Base-by-base conservation (phyloP, 2,888 invertebrate genomes). In the Pterostichus madidus region DNA sequence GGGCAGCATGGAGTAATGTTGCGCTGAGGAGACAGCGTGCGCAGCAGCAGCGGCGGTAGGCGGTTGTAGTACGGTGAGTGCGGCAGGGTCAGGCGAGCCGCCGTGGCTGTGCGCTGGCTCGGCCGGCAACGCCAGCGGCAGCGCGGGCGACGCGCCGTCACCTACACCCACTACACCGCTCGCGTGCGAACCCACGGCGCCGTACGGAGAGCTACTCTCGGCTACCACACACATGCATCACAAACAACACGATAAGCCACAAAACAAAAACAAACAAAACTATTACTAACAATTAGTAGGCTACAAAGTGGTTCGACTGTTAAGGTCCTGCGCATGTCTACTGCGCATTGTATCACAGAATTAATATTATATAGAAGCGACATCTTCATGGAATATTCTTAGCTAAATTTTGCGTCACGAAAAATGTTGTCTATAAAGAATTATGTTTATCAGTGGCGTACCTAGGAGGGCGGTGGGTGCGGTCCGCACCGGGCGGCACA, bases 1-100 rank as follows among this genome's bases (percentile, higher is more conserved):
- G 84, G 94, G 94, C 86, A 94, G 91, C 92, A 93, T 93, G 86
- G 93, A 92, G 87, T 93, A 93, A 86, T 92, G 92, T 84, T 92
- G 91, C 85, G 91, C 90, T 84, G 91, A 90, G 88, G 84, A 89
- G 89, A 86, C 91, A 90, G 86, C 90, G 88, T 84, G 89, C 89
- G 86, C 91, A 90, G 86, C 90, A 7, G 32, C 90, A 86, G 73
- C 75, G 59, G 84, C 89, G 88, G 86, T 91, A 90, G 86, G 90
- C 13, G 75, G 75, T 10, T 61, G 94, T 92, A 88, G 94, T 93
- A 85, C 94, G 90, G 84, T 94, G 92, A 87, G 90, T 90, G 80
- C 90, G 86, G 73, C 79, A 59, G 90, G 90, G 87, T 90, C 90
- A 7, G 90, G 92, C 59, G 92, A 90, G 76, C 91, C 91, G 49